Base-by-base conservation (phyloP, 2,888 invertebrate species). In the Drepana falcataria region DNA sequence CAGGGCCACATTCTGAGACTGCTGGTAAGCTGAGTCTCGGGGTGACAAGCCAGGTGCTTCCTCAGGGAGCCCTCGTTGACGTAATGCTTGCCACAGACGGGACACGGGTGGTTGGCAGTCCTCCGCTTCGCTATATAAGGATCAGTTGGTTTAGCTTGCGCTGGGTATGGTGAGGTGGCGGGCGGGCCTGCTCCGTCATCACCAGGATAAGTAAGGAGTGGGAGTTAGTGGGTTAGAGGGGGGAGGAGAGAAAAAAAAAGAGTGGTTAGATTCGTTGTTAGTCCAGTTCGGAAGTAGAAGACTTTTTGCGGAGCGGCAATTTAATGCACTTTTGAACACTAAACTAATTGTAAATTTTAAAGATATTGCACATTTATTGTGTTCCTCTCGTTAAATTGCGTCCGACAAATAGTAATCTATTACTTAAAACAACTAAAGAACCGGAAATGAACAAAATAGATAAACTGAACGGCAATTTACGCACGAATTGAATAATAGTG, bases 1-100 rank as follows among this genome's bases (percentile, higher is more conserved):
- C 98, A 98, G 55, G 97, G 97, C 97, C 97, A 98, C 97, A 97
- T 98, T 82, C 97, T 93, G 65, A 98, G 93, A 69, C 96, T 95
- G 80, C 95, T 95, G 69, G 96, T 95, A 65, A 96, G 93, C 83
- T 96, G 96, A 54, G 97, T 96, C 92, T 97, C 97, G 52, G 97
- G 97, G 87, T 98, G 98, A 78, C 97, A 97, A 67, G 97, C 97
- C 74, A 98, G 93, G 87, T 98, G 98, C 88, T 98, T 97, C 79
- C 97, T 93, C 77, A 97, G 90, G 66, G 97, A 97, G 60, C 97
- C 97, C 87, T 98, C 97, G 91, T 97, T 97, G 69, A 97, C 97
- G 89, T 98, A 98, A 87, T 97, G 97, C 90, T 98, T 98, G 68
- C 97, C 97, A 88, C 98, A 98, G 49, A 98, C 96, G 35, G 97